Percentiles rank a stretch among this genome's conserved stretches.
phyloP scores from a whole-genome alignment of 2,113 vertebrate species.

The Apodemus speciosus region DNA sequence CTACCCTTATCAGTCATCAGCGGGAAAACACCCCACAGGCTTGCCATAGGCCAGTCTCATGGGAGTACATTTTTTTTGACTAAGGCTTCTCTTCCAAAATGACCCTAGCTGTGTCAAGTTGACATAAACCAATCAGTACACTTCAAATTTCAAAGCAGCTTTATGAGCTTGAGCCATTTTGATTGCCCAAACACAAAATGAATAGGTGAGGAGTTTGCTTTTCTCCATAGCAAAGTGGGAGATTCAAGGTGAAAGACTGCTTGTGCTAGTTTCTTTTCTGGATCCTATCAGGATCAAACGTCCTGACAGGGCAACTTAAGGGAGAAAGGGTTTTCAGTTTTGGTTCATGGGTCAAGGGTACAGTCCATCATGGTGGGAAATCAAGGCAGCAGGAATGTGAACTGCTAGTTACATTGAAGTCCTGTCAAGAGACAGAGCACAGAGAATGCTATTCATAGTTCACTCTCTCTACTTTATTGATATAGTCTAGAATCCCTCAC shows the following conservation, averaged over 20 bases:
- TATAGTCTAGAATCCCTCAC: too few relatives aligned
- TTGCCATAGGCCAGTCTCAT: not conserved
- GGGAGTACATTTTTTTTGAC: too few relatives aligned
- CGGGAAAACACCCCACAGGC: not conserved
- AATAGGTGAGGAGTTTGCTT: not conserved
- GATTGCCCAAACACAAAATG: not conserved
- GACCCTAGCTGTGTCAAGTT: not conserved
- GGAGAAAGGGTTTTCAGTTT: not conserved
- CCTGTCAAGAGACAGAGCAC: not conserved
- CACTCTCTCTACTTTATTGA: not conserved
- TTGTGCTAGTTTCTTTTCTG: not conserved
- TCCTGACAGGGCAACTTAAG: not conserved
- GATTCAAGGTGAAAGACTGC: not conserved
- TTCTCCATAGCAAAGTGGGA: not conserved
- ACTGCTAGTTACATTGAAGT: not conserved
- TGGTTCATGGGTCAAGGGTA: not conserved
- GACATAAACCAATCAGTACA: not conserved
- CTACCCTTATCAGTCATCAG: too few relatives aligned
- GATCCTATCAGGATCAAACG: not conserved
- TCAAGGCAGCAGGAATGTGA: not conserved
- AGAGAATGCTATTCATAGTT: not conserved
- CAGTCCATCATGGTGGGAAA: not conserved
- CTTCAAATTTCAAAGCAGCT: not conserved
- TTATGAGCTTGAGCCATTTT: not conserved
- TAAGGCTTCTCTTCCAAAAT: not conserved